Conservation (phyloP, 2,113 vertebrate genomes). For the Panurus biarmicus region DNA sequence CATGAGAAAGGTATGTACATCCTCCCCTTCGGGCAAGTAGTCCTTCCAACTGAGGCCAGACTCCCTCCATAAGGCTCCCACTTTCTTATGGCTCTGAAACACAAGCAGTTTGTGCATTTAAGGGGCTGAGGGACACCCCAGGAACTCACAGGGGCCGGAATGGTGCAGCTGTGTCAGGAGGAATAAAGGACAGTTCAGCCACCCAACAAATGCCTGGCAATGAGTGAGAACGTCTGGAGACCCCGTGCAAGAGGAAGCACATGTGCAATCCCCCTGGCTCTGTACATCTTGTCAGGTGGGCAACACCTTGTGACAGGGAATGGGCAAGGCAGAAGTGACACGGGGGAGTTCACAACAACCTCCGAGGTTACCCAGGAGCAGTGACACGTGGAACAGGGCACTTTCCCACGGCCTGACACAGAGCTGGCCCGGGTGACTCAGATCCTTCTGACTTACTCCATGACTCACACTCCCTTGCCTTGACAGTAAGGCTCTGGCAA, state of each 20-base stretch:
- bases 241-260: neutral
- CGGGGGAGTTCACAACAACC: neutral
- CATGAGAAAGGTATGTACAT: constrained; percentile 86
- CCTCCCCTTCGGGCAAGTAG: constrained; percentile 86
- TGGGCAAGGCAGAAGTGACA: neutral
- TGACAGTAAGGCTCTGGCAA: neutral
- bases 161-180: constrained; percentile 12
- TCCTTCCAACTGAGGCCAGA: constrained; percentile 87
- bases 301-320: neutral
- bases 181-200: neutral
- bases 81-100: constrained; percentile 95
- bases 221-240: neutral
- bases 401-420: neutral
- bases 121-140: neutral
- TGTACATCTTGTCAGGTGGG: neutral
- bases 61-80: constrained; percentile 90
- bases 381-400: neutral
- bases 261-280: neutral
- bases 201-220: neutral
- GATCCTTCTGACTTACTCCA: neutral
- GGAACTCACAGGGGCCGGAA: neutral
- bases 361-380: neutral
- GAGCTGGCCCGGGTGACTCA: neutral
- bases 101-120: neutral
- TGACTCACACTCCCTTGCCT: neutral